Conservation (phyloP, 2,888 invertebrate species). For the Himalopsyche anomala region DNA sequence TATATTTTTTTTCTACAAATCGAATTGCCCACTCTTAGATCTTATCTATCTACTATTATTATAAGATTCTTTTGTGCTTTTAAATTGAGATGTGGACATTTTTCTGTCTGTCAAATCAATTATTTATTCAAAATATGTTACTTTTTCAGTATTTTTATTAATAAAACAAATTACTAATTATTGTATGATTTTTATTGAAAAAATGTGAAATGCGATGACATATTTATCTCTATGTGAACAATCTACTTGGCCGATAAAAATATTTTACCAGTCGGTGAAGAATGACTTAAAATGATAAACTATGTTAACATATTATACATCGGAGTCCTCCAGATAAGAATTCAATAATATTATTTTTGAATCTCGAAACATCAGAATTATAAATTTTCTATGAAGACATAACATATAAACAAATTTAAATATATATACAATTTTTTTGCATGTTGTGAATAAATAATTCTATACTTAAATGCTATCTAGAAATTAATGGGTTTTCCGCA, state of each 20-base stretch:
- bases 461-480: constrained; percentile 71
- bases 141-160: constrained; percentile 26
- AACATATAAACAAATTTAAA: constrained; percentile 44
- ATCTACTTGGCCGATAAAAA: constrained; percentile 30
- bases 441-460: constrained; percentile 52
- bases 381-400: constrained; percentile 37
- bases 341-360: background rate
- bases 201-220: constrained; percentile 37
- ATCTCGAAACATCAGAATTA: constrained; percentile 11
- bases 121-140: constrained; percentile 6
- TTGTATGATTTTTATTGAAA: constrained; percentile 35
- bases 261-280: background rate
- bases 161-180: constrained; percentile 38
- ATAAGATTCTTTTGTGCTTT: no score
- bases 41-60: no score
- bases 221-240: constrained; percentile 17
- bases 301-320: background rate
- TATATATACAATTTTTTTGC: constrained; percentile 50
- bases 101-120: background rate
- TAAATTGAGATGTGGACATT: no score
- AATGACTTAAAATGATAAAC: background rate
- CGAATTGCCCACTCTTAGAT: no score
- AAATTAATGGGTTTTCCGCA: constrained; percentile 99
- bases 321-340: background rate
- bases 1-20: no score